These are phyloP conservation scores for Amphiprion percula DNA, from an alignment of 2,113 vertebrate species.

Conservation along the genomic window DNA sequence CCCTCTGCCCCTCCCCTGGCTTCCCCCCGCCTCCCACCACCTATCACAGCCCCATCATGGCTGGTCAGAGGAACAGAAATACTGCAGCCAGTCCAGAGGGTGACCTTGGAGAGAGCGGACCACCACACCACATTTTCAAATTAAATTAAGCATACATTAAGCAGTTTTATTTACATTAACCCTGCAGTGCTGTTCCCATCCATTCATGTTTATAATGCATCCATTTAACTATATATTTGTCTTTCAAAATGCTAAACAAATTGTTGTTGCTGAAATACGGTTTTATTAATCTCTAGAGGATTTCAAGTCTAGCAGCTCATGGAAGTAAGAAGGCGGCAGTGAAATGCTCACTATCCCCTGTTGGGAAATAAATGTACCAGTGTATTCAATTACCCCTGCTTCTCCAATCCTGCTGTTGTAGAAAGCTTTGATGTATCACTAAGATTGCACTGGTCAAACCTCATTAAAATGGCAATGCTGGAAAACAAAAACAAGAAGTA, in stretches of 20 bases:
- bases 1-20: conserved; percentile 28
- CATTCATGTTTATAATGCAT: not conserved
- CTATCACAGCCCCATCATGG: conserved; percentile 36
- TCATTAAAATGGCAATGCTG: conserved; percentile 69
- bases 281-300: conserved; percentile 47
- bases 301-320: conserved; percentile 19
- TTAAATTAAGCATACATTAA: conserved; percentile 15
- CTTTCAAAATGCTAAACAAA: conserved; percentile 46
- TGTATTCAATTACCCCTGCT: conserved; percentile 70
- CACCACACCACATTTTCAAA: conserved; percentile 1
- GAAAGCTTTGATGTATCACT: conserved; percentile 69
- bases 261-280: conserved; percentile 29
- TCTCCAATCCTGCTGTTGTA: conserved; percentile 50
- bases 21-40: conserved; percentile 15
- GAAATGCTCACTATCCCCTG: conserved; percentile 58
- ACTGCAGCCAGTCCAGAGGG: conserved; percentile 32
- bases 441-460: conserved; percentile 74
- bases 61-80: conserved; percentile 49
- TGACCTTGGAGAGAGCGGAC: conserved; percentile 63
- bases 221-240: conserved; percentile 25
- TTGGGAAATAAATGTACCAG: conserved; percentile 71
- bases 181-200: not conserved
- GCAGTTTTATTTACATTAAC: conserved; percentile 38
- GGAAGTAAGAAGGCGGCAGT: conserved; percentile 34
- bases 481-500: conserved; percentile 80